phyloP scores from a whole-genome alignment of 2,113 vertebrate genomes.

The Apistogramma diplotaenia region DNA sequence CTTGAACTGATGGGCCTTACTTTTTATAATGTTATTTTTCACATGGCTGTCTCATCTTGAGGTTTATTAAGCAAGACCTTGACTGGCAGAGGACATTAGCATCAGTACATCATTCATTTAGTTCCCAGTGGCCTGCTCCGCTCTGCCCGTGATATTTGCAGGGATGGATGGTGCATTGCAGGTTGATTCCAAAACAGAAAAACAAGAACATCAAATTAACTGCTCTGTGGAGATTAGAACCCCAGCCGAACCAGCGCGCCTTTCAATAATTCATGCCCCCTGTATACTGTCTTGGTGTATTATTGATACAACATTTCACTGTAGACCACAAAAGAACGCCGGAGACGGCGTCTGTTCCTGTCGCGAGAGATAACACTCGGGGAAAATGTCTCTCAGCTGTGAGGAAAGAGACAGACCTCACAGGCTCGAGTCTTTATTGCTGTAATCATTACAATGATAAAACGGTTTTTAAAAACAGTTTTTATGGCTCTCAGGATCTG shows the following conservation, averaged over 20 bases:
- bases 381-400: constrained; percentile 41
- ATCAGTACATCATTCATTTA: constrained; percentile 58
- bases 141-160: constrained; percentile 31
- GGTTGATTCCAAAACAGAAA: constrained; percentile 60
- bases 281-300: constrained; percentile 53
- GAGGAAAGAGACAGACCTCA: constrained; percentile 38
- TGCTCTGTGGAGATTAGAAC: constrained; percentile 63
- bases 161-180: constrained; percentile 64
- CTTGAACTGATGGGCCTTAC: constrained; percentile 45
- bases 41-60: constrained; percentile 44
- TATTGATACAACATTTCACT: constrained; percentile 67
- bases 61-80: constrained; percentile 65
- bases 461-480: neutral
- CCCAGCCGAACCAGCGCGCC: constrained; percentile 20
- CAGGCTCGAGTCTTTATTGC: constrained; percentile 3
- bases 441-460: constrained; percentile 36
- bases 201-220: constrained; percentile 66
- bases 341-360: constrained; percentile 31
- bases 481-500: neutral
- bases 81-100: constrained; percentile 62
- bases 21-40: constrained; percentile 59
- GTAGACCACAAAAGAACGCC: constrained; percentile 37
- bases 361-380: constrained; percentile 38
- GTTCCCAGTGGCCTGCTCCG: constrained; percentile 18
- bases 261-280: constrained; percentile 71